Evolutionary conservation across 2,888 invertebrate species (phyloP).

Genomic region (Tortricodes alternella): DNA sequence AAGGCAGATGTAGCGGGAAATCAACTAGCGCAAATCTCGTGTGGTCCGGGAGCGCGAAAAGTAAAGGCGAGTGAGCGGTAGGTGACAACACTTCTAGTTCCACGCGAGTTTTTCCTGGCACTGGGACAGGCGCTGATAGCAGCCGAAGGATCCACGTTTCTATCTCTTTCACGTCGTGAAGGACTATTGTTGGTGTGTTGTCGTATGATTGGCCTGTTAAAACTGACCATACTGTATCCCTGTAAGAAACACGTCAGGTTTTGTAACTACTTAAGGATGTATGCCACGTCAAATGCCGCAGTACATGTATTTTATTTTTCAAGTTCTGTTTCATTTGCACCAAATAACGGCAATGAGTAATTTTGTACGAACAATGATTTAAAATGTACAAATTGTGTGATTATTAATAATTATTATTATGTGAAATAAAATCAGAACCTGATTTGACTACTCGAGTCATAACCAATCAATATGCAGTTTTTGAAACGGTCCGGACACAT

Average conservation of each 20-base stretch:
- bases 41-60: constrained; percentile 98
- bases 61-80: constrained; percentile 90
- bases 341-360: too few species aligned
- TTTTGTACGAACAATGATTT: too few species aligned
- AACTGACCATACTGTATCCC: constrained; percentile 98
- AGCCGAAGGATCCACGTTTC: constrained; percentile 99
- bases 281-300: neutral
- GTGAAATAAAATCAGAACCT: too few species aligned
- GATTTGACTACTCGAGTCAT: too few species aligned
- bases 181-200: constrained; percentile 91
- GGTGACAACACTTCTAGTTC: constrained; percentile 93
- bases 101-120: constrained; percentile 96
- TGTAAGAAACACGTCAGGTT: constrained; percentile 62
- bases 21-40: constrained; percentile 98
- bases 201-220: constrained; percentile 92
- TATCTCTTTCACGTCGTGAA: constrained; percentile 98
- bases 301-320: too few species aligned
- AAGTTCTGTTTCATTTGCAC: too few species aligned
- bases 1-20: constrained; percentile 98
- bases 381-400: too few species aligned
- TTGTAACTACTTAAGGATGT: too few species aligned
- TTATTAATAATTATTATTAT: too few species aligned
- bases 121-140: constrained; percentile 98
- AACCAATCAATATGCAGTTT: too few species aligned
- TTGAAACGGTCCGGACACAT: too few species aligned